Conservation (phyloP, 2,113 vertebrate genomes). For the Procavia capensis region DNA sequence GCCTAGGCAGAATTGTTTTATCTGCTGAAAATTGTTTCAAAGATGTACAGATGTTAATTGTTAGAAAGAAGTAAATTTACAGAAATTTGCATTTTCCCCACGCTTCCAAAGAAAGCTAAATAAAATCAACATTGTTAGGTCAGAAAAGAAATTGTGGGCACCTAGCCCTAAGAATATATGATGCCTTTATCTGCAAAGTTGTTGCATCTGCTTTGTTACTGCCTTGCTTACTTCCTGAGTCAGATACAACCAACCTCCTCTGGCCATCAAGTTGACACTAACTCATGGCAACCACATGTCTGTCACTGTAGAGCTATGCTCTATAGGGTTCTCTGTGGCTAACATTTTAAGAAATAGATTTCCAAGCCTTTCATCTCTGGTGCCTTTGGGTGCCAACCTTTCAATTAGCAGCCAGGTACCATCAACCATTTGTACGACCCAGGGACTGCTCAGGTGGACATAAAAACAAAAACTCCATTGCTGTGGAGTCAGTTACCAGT, state of each 20-base stretch:
- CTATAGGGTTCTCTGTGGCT: background rate
- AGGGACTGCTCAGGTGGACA: too few relatives aligned
- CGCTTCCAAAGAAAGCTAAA: constrained; percentile 34
- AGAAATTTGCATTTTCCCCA: constrained; percentile 38
- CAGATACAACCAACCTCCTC: background rate
- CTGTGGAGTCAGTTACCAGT: too few relatives aligned
- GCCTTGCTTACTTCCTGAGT: background rate
- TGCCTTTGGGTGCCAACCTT: background rate
- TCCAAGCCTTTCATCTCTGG: background rate
- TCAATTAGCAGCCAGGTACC: background rate
- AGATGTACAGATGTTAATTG: constrained; percentile 83
- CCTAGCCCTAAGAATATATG: constrained; percentile 9
- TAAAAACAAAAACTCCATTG: too few relatives aligned
- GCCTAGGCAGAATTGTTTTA: constrained; percentile 81
- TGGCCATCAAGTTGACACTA: background rate
- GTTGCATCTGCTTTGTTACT: background rate
- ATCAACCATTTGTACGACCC: too few relatives aligned
- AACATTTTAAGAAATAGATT: background rate
- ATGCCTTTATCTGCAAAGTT: constrained; percentile 29
- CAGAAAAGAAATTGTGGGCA: background rate
- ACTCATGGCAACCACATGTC: background rate
- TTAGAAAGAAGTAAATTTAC: constrained; percentile 80
- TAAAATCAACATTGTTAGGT: constrained; percentile 8
- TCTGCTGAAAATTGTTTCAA: constrained; percentile 83
- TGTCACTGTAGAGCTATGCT: background rate